Evolutionary conservation across 2,888 invertebrate genomes (phyloP).

Genomic region (Julus scanicus): DNA sequence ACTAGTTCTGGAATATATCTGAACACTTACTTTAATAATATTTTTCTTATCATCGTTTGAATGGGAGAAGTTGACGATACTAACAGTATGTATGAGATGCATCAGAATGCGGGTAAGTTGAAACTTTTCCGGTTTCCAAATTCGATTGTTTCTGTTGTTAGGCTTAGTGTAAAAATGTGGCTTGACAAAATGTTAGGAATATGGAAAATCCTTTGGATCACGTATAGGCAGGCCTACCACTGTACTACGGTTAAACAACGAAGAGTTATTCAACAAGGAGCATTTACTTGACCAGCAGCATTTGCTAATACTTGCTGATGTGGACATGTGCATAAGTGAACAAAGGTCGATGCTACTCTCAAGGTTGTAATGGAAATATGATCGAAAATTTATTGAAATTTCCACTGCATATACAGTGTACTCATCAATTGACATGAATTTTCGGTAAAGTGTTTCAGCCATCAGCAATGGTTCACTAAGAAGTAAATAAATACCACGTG

Average conservation of each 20-base stretch:
- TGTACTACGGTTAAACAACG: constrained; percentile 28
- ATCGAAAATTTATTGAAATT: constrained; percentile 31
- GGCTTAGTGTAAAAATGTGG: constrained; percentile 55
- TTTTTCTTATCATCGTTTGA: background rate
- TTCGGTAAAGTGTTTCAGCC: constrained; percentile 19
- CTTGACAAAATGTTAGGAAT: constrained; percentile 53
- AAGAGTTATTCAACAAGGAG: constrained; percentile 36
- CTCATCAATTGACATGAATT: constrained; percentile 22
- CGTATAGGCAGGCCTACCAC: background rate
- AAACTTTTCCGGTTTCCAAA: background rate
- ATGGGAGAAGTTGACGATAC: constrained; percentile 16
- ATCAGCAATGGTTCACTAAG: constrained; percentile 11
- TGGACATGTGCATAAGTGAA: constrained; percentile 20
- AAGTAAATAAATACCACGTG: constrained; percentile 12
- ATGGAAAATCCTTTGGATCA: constrained; percentile 49
- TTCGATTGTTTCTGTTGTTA: constrained; percentile 51
- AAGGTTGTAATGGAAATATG: constrained; percentile 29
- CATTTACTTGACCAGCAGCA: constrained; percentile 41
- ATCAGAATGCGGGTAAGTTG: constrained; percentile 40
- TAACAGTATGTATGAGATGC: constrained; percentile 31
- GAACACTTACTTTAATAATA: background rate
- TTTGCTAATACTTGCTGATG: constrained; percentile 37
- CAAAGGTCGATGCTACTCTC: constrained; percentile 18
- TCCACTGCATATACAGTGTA: constrained; percentile 28
- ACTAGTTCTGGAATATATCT: background rate